phyloP scores from a whole-genome alignment of 2,888 invertebrate genomes.

The Priocnemis perturbator region DNA sequence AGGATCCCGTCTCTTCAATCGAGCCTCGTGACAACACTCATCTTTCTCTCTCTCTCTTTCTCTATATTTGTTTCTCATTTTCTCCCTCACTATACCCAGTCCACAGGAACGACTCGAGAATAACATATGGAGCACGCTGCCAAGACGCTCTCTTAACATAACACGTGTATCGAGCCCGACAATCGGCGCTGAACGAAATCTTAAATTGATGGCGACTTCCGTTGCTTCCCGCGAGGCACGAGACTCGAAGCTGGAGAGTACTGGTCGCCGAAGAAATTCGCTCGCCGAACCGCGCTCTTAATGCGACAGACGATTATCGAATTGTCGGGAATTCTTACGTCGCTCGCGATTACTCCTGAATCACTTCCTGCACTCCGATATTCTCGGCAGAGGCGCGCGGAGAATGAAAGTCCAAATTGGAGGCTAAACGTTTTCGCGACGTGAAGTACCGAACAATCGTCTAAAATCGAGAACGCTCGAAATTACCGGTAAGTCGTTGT shows the following conservation, averaged over 20 bases:
- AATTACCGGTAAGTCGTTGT: background rate
- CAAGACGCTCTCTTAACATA: background rate
- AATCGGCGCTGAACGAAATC: background rate
- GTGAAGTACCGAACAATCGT: slow-evolving; percentile 3
- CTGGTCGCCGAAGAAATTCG: too few species aligned
- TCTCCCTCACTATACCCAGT: background rate
- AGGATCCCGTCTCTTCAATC: slow-evolving; percentile 44
- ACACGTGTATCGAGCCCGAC: background rate
- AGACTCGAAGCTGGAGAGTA: too few species aligned
- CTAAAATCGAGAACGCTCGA: slow-evolving; percentile 1
- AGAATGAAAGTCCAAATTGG: too few species aligned
- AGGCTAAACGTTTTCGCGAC: background rate
- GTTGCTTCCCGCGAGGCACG: too few species aligned
- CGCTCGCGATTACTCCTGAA: too few species aligned
- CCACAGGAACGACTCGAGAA: background rate
- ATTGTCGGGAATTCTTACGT: too few species aligned
- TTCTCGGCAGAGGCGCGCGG: too few species aligned
- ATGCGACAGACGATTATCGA: too few species aligned
- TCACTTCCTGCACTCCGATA: too few species aligned
- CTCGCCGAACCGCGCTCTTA: too few species aligned
- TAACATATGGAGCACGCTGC: background rate
- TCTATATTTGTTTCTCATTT: background rate
- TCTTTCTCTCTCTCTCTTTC: slow-evolving; percentile 12
- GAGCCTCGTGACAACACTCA: slow-evolving; percentile 29
- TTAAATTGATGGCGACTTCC: too few species aligned